Percentiles rank a stretch among this genome's conserved stretches.
phyloP scores from a whole-genome alignment of 2,888 invertebrate species.

The Ophraella communa region DNA sequence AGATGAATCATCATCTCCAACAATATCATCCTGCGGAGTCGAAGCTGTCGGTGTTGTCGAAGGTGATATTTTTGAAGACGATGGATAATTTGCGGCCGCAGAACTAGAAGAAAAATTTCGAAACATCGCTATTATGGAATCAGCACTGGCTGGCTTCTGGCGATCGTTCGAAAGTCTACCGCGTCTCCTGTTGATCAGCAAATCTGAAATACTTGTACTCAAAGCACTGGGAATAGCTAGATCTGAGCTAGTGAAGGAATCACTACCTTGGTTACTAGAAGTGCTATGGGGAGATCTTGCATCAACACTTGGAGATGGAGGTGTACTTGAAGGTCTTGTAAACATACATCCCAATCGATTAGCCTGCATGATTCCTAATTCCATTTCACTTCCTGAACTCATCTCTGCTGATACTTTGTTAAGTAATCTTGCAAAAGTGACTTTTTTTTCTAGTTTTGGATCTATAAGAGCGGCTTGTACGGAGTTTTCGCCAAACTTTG shows the following conservation, averaged over 20 bases:
- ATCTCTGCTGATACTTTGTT: slow-evolving; percentile 77
- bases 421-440: slow-evolving; percentile 76
- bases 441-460: slow-evolving; percentile 78
- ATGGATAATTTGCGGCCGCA: slow-evolving; percentile 65
- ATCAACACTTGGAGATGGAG: slow-evolving; percentile 73
- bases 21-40: slow-evolving; percentile 76
- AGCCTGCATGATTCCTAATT: slow-evolving; percentile 61
- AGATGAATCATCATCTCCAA: slow-evolving; percentile 74
- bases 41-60: slow-evolving; percentile 78
- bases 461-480: slow-evolving; percentile 68
- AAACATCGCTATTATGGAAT: slow-evolving; percentile 81
- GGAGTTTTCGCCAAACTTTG: slow-evolving; percentile 63
- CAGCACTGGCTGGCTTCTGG: slow-evolving; percentile 77
- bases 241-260: slow-evolving; percentile 77
- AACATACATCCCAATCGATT: slow-evolving; percentile 56
- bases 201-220: slow-evolving; percentile 63
- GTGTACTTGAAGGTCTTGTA: slow-evolving; percentile 62
- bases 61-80: slow-evolving; percentile 70
- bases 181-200: slow-evolving; percentile 48
- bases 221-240: slow-evolving; percentile 69
- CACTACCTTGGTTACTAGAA: slow-evolving; percentile 78
- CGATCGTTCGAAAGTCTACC: slow-evolving; percentile 56
- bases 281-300: slow-evolving; percentile 71
- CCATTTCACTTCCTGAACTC: slow-evolving; percentile 76
- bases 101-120: slow-evolving; percentile 73